Percentiles rank a stretch among this genome's conserved stretches.
These are phyloP conservation scores for Crocallis elinguaria DNA, from an alignment of 2,888 invertebrate genomes.

Conservation along the genomic window DNA sequence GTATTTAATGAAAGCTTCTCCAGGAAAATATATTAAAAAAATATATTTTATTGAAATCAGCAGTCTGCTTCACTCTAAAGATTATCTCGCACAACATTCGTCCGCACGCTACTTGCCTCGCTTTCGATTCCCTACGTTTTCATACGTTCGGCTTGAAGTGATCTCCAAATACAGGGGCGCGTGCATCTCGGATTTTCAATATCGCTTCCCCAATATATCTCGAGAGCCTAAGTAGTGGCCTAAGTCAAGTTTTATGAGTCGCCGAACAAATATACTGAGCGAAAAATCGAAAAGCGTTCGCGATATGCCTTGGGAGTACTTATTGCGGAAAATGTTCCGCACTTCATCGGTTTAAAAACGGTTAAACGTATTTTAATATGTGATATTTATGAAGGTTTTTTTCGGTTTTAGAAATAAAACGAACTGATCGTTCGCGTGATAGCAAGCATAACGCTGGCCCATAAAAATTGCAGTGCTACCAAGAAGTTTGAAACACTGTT, in stretches of 20 bases:
- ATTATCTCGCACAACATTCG: no score
- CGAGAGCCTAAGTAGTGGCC: slow-evolving; percentile 54
- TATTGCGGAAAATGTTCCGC: slow-evolving; percentile 1
- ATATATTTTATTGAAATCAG: no score
- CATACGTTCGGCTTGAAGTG: slow-evolving; percentile 57
- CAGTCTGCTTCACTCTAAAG: no score
- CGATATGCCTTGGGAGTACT: slow-evolving; percentile 11
- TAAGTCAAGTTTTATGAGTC: slow-evolving; percentile 74
- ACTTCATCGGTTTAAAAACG: background rate
- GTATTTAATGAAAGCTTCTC: no score
- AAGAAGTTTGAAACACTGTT: no score
- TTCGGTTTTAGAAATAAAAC: no score
- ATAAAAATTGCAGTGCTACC: no score
- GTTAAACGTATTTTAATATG: no score
- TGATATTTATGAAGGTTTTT: no score
- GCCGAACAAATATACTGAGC: slow-evolving; percentile 49
- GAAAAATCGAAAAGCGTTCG: slow-evolving; percentile 26
- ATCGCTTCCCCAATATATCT: slow-evolving; percentile 64
- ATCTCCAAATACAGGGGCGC: slow-evolving; percentile 62
- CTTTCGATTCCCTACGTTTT: slow-evolving; percentile 56
- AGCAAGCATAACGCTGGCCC: no score
- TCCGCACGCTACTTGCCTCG: slow-evolving; percentile 7
- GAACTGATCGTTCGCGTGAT: no score
- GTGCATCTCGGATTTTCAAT: slow-evolving; percentile 68
- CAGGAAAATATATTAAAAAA: no score